Conservation (phyloP, 2,797 vertebrate species). For the Hypotaenidia philippensis region DNA sequence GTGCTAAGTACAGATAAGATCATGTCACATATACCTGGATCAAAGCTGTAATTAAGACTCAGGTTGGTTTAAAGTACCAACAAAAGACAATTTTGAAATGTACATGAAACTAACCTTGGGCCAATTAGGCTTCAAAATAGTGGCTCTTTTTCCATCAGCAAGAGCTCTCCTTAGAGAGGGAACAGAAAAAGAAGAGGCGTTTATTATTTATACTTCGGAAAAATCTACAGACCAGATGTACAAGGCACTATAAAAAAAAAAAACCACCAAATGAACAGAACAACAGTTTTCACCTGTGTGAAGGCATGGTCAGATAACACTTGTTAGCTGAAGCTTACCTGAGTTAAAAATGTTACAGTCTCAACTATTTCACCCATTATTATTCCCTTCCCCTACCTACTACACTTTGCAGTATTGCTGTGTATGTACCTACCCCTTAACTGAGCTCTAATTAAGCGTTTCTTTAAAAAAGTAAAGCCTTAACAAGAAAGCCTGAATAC, state of each 20-base stretch:
- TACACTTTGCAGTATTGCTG: background rate
- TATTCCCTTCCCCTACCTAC: background rate
- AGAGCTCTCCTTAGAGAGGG: conserved; percentile 86
- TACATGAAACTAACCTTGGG: conserved; percentile 86
- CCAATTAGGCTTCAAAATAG: conserved; percentile 88
- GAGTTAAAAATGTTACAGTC: background rate
- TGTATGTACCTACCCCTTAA: background rate
- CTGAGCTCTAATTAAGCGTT: background rate
- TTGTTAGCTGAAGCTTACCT: background rate
- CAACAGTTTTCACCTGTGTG: background rate
- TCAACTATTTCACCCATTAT: background rate
- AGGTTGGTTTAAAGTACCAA: background rate
- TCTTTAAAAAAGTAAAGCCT: background rate
- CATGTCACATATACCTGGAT: background rate
- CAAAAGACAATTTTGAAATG: background rate
- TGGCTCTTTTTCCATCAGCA: conserved; percentile 91
- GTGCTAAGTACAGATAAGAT: background rate
- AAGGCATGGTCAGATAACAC: background rate
- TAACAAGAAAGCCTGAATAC: background rate
- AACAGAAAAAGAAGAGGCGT: background rate
- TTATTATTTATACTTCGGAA: background rate
- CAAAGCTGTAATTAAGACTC: background rate
- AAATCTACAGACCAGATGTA: background rate
- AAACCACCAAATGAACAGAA: background rate
- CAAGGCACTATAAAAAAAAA: background rate